These are phyloP conservation scores for Clarias batrachus DNA, from an alignment of 2,113 vertebrate genomes.

Conservation along the genomic window DNA sequence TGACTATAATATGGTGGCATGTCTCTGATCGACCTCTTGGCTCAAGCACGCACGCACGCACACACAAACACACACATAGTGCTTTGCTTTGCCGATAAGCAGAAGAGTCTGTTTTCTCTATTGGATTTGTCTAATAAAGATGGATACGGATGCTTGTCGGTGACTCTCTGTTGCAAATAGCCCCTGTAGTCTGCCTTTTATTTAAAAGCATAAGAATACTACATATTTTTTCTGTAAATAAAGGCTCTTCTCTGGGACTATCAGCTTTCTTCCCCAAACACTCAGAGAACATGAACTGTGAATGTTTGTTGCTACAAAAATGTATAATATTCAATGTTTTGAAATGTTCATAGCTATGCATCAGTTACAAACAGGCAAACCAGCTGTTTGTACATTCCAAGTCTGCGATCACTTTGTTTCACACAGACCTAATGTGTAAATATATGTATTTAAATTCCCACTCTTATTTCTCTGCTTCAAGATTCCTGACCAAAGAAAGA, in stretches of 20 bases:
- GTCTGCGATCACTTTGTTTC: background rate
- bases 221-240: background rate
- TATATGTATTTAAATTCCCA: background rate
- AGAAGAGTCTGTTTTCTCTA: constrained; percentile 51
- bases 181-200: background rate
- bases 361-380: background rate
- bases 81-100: constrained; percentile 49
- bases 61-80: constrained; percentile 50
- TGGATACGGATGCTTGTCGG: constrained; percentile 54
- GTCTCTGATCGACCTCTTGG: constrained; percentile 58
- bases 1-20: constrained; percentile 58
- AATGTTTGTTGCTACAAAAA: background rate
- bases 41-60: constrained; percentile 31
- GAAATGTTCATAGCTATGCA: background rate
- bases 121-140: constrained; percentile 62
- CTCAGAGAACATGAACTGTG: background rate
- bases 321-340: background rate
- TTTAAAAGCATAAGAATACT: background rate
- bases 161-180: constrained; percentile 19
- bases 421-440: background rate
- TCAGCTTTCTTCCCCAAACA: background rate
- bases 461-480: background rate
- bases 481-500: background rate
- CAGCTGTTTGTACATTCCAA: constrained; percentile 14
- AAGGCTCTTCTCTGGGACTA: background rate